Evolutionary conservation across 2,888 invertebrate genomes (phyloP), one percentile per base, ranked within the genome.

Genomic region (Agapetus fuscipes): DNA sequence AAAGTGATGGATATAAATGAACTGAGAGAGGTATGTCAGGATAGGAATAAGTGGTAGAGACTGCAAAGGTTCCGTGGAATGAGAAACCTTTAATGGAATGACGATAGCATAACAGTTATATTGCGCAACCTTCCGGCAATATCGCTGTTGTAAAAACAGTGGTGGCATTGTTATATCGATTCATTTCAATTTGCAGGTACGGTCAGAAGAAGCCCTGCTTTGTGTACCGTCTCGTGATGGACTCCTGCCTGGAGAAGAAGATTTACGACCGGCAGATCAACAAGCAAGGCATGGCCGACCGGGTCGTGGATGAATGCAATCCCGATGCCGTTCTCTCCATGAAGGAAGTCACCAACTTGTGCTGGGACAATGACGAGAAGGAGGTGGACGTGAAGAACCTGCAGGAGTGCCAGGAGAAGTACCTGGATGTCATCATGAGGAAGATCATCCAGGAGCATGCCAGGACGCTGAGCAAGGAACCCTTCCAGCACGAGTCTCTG

Each of bases 181-280:
- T n/a, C n/a, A n/a, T n/a, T 13, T 16, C 9, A 29, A 15, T 36
- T 48, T 60, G 49, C 46, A 74, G 85, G 53, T 96, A 95, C 56
- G 97, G 97, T 0, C 97, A 98, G 61, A 76, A 77, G 53, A 96
- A 94, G 56, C 85, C 84, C 0, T 95, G 95, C 54, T 95, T 85
- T 60, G 93, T 98, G 3, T 98, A 97, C 60, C 79, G 97, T 27
- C 76, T 98, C 43, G 94, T 98, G 3, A 94, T 94, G 61, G 97
- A 98, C 61, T 93, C 91, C 61, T 94, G 93, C 50, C 72, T 98
- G 49, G 98, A 98, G 59, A 89, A 94, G 64, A 91, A 94, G 63
- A 98, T 98, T 48, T 98, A 97, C 60, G 97, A 98, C 57, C 70
- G 98, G 17, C 98, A 98, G 69, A 90, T 98, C 47, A 94, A 90